Conservation (phyloP, 2,888 invertebrate species). For the Lepas anatifera region DNA sequence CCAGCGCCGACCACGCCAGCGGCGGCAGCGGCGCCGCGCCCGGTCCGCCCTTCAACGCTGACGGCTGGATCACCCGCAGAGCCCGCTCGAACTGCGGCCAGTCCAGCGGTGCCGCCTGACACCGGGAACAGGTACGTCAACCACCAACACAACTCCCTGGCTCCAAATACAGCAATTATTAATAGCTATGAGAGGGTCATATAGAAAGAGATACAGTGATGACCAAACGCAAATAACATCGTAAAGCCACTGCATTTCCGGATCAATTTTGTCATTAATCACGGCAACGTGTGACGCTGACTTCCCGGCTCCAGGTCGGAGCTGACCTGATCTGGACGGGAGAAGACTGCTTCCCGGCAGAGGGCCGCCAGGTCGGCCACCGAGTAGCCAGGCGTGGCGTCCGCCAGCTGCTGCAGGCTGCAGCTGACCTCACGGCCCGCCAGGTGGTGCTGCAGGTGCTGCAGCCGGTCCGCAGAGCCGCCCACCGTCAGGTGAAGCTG, state of each 20-base stretch:
- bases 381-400: background rate
- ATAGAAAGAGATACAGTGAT: too few relatives aligned
- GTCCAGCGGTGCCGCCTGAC: background rate
- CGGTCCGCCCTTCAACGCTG: background rate
- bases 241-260: too few relatives aligned
- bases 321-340: background rate
- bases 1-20: background rate
- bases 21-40: slow-evolving; percentile 7
- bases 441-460: background rate
- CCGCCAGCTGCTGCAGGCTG: background rate
- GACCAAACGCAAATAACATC: too few relatives aligned
- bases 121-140: background rate
- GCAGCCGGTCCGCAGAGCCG: background rate
- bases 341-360: background rate
- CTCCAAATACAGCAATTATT: too few relatives aligned
- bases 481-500: background rate
- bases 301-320: too few relatives aligned
- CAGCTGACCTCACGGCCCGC: background rate
- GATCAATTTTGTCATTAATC: too few relatives aligned
- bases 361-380: slow-evolving; percentile 1
- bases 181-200: too few relatives aligned
- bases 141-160: too few relatives aligned
- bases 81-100: background rate
- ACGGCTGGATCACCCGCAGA: background rate
- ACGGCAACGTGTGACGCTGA: too few relatives aligned